Conservation (phyloP, 2,797 vertebrate genomes). For the Petrocephalus sullivani region DNA sequence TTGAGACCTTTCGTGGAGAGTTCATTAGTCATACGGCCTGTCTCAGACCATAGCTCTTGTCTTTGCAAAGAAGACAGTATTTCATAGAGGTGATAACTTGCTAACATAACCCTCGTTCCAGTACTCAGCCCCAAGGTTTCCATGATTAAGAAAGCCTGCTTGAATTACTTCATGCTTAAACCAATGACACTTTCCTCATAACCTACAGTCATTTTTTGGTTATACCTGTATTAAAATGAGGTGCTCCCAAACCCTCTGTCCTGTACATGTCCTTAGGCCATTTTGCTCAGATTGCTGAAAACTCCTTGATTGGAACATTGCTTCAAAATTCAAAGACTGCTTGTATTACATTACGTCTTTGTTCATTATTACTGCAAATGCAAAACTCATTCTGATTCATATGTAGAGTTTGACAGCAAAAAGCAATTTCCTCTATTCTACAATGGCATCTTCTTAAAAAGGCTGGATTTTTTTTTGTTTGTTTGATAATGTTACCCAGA, state of each 20-base stretch:
- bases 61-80: background rate
- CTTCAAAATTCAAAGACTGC: background rate
- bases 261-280: background rate
- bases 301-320: background rate
- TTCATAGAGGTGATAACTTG: slow-evolving; percentile 9
- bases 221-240: background rate
- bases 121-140: background rate
- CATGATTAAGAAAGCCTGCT: background rate
- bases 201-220: background rate
- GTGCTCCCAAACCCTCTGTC: background rate
- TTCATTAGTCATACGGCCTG: slow-evolving; percentile 3
- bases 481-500: background rate
- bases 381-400: background rate
- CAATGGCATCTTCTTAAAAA: background rate
- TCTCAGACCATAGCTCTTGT: background rate
- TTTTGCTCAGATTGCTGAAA: background rate
- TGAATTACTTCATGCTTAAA: background rate
- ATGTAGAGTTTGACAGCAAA: background rate
- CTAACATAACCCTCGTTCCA: background rate
- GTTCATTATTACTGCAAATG: background rate
- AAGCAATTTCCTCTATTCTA: background rate
- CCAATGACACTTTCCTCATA: background rate
- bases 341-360: background rate
- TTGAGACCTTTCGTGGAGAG: background rate
- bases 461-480: background rate